These are phyloP conservation scores for Netta rufina DNA, from an alignment of 2,797 vertebrate genomes.

Conservation along the genomic window DNA sequence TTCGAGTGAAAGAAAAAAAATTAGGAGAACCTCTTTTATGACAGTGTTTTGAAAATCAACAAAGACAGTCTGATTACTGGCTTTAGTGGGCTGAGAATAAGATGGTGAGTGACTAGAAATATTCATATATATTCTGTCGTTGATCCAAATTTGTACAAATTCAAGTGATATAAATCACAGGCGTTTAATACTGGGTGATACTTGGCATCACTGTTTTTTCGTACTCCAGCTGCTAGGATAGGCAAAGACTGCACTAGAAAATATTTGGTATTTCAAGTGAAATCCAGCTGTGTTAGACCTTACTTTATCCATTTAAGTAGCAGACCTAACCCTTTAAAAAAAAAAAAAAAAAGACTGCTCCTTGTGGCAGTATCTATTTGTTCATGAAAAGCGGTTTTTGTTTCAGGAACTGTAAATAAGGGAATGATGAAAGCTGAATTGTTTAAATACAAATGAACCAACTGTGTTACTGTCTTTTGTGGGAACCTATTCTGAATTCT, in stretches of 20 bases:
- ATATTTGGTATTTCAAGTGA: background rate
- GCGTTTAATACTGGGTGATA: background rate
- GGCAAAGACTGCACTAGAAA: background rate
- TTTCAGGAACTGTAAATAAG: background rate
- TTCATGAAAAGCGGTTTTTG: background rate
- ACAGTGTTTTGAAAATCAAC: background rate
- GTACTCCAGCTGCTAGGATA: background rate
- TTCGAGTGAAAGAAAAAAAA: background rate
- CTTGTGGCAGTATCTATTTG: background rate
- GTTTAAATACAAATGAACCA: background rate
- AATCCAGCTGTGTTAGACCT: background rate
- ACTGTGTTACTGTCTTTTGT: background rate
- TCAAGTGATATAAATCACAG: background rate
- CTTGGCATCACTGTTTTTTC: background rate
- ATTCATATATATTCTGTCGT: background rate
- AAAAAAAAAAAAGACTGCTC: background rate
- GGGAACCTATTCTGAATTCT: conserved; percentile 3
- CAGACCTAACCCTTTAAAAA: background rate
- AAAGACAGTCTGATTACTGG: rapidly evolving
- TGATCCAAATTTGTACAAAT: background rate
- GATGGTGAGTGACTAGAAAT: background rate
- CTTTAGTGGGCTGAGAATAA: background rate
- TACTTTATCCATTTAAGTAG: background rate
- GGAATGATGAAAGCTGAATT: background rate
- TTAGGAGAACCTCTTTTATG: background rate